These are phyloP conservation scores for Diogma glabrata DNA, from an alignment of 2,888 invertebrate species.

Conservation along the genomic window DNA sequence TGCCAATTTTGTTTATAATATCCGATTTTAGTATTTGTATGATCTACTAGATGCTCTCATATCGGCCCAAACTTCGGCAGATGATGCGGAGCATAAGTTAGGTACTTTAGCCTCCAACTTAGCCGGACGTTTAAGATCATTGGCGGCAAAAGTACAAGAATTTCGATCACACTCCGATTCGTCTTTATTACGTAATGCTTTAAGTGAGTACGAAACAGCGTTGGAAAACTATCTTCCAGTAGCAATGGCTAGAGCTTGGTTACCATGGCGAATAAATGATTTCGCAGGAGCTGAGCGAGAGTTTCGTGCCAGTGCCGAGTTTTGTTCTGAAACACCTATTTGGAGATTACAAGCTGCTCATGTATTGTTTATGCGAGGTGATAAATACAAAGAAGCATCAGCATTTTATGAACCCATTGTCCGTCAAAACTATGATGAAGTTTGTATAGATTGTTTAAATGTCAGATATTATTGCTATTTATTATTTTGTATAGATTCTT, in stretches of 20 bases:
- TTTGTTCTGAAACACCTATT: slow-evolving; percentile 92
- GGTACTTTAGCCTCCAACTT: slow-evolving; percentile 88
- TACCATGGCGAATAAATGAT: slow-evolving; percentile 95
- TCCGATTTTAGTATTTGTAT: slow-evolving; percentile 60
- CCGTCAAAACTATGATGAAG: slow-evolving; percentile 83
- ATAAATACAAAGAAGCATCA: slow-evolving; percentile 94
- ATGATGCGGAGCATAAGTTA: slow-evolving; percentile 90
- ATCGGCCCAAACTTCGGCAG: slow-evolving; percentile 92
- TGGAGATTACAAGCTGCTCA: slow-evolving; percentile 99
- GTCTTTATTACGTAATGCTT: slow-evolving; percentile 75
- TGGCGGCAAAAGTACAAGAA: slow-evolving; percentile 91
- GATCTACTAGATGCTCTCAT: slow-evolving; percentile 95
- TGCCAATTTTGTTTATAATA: not conserved
- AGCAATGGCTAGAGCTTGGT: slow-evolving; percentile 98
- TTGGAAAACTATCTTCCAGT: slow-evolving; percentile 88
- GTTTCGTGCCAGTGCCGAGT: slow-evolving; percentile 93
- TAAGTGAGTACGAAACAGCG: slow-evolving; percentile 83
- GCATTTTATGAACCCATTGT: slow-evolving; percentile 98
- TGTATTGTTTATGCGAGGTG: slow-evolving; percentile 98
- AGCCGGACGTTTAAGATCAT: slow-evolving; percentile 77
- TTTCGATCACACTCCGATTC: slow-evolving; percentile 81
- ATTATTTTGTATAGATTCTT: slow-evolving; percentile 51
- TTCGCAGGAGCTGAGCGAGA: slow-evolving; percentile 94
- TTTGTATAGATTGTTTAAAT: slow-evolving; percentile 24
- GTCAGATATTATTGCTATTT: not conserved